A percentile compares a stretch with the other conserved stretches of the same genome.
Conservation (phyloP, 1,140 invertebrate species). For the Caerostris extrusa region DNA sequence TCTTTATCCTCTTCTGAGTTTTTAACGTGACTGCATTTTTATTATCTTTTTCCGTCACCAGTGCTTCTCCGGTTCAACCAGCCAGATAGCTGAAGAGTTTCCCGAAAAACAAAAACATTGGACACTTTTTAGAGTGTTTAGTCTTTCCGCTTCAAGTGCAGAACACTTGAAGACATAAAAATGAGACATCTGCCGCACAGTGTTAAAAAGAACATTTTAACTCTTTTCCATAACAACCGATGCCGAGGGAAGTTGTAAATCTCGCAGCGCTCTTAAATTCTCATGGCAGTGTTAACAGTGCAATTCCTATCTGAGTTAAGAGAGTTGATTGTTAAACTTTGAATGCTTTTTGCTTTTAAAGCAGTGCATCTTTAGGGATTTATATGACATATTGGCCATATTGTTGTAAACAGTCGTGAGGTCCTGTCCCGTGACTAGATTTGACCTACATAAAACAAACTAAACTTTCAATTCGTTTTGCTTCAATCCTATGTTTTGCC, state of each 20-base stretch:
- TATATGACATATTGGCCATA: too few species aligned
- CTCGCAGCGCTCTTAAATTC: neutral
- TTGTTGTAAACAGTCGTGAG: too few species aligned
- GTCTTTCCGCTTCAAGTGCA: neutral
- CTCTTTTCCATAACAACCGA: too few species aligned
- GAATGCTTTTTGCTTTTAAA: too few species aligned
- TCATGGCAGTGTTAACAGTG: too few species aligned
- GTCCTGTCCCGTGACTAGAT: too few species aligned
- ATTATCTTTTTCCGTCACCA: neutral
- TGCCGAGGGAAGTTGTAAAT: neutral
- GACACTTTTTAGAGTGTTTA: neutral
- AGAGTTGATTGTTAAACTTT: too few species aligned
- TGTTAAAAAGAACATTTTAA: neutral
- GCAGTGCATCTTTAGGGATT: too few species aligned
- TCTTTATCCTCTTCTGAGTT: neutral
- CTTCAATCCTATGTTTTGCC: too few species aligned
- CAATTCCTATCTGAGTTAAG: too few species aligned
- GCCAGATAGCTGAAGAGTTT: conserved; percentile 30
- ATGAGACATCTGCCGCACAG: neutral
- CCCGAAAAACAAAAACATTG: neutral
- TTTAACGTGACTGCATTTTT: neutral
- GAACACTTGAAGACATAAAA: neutral
- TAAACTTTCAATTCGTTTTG: too few species aligned
- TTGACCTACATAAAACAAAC: too few species aligned
- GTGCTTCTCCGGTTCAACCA: conserved; percentile 31